A percentile compares a stretch with the other conserved stretches of the same genome.
Conservation (phyloP, 2,797 vertebrate species). For the Lepilemur ruficaudatus region DNA sequence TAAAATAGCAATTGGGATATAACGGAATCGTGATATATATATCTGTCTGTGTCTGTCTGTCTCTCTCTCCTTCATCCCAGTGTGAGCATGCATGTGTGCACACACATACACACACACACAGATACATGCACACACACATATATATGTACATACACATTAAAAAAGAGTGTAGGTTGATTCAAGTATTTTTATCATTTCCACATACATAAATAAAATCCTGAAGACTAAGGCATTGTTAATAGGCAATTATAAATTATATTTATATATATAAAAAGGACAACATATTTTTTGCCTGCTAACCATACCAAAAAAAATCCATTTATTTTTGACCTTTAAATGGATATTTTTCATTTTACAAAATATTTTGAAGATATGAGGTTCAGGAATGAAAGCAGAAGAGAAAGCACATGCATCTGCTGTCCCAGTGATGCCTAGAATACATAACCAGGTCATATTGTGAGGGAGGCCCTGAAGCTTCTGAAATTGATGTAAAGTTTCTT, state of each 20-base stretch:
- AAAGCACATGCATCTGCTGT: not conserved
- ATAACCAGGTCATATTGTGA: not conserved
- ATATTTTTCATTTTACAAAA: not conserved
- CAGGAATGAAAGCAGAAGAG: not conserved
- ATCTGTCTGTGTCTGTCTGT: rapidly evolving
- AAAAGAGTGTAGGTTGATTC: not conserved
- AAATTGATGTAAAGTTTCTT: not conserved
- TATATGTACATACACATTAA: no score
- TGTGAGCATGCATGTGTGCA: not conserved
- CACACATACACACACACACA: no score
- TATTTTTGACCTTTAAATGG: not conserved
- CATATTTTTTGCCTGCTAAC: not conserved
- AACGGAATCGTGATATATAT: not conserved
- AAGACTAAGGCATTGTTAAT: not conserved
- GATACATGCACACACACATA: not conserved
- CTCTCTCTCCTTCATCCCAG: not conserved
- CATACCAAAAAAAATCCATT: not conserved
- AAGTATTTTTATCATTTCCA: not conserved
- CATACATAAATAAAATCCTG: not conserved
- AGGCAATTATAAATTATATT: not conserved
- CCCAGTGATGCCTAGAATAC: not conserved
- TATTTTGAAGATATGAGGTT: not conserved
- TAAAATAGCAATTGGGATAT: not conserved
- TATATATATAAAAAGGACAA: not conserved
- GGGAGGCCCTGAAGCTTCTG: rapidly evolving